Evolutionary conservation across 2,888 invertebrate species (phyloP).

Genomic region (Perizoma affinitatum): DNA sequence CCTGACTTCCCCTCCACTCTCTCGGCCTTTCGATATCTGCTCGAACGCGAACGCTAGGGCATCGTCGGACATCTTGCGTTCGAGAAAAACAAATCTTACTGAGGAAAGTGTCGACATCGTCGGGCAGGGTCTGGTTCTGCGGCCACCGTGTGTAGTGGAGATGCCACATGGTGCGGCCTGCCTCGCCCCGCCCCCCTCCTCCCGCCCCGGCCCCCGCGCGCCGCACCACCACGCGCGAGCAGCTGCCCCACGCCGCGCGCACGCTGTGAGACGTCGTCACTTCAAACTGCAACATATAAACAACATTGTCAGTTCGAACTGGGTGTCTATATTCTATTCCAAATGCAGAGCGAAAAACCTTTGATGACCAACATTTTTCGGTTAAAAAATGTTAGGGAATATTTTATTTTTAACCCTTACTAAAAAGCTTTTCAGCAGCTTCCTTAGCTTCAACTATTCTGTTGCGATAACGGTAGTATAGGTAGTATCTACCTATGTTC

Average conservation of each 20-base stretch:
- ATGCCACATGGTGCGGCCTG: constrained; percentile 87
- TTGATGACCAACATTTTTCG: no score
- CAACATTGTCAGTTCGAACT: no score
- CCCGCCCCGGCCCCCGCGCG: constrained; percentile 52
- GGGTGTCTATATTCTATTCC: no score
- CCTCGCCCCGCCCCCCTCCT: constrained; percentile 16
- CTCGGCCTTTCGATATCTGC: constrained; percentile 90
- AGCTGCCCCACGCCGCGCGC: constrained; percentile 64
- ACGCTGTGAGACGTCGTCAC: constrained; percentile 52
- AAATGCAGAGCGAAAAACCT: no score
- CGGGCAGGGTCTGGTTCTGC: constrained; percentile 85
- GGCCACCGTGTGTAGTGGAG: constrained; percentile 91
- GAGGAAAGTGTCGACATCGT: constrained; percentile 86
- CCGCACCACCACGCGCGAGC: constrained; percentile 49
- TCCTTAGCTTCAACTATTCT: no score
- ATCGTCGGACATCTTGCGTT: constrained; percentile 86
- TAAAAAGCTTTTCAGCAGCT: no score
- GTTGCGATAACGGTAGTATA: no score
- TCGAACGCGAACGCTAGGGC: constrained; percentile 94
- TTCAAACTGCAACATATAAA: constrained; percentile 49
- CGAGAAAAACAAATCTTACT: constrained; percentile 54
- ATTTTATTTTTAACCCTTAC: no score
- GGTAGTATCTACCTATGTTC: no score
- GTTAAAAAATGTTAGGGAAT: no score
- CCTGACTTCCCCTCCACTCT: constrained; percentile 87